Percentiles rank a stretch among this genome's conserved stretches.
Evolutionary conservation across 2,888 invertebrate species (phyloP).

Genomic region (Isotomurus palustris): DNA sequence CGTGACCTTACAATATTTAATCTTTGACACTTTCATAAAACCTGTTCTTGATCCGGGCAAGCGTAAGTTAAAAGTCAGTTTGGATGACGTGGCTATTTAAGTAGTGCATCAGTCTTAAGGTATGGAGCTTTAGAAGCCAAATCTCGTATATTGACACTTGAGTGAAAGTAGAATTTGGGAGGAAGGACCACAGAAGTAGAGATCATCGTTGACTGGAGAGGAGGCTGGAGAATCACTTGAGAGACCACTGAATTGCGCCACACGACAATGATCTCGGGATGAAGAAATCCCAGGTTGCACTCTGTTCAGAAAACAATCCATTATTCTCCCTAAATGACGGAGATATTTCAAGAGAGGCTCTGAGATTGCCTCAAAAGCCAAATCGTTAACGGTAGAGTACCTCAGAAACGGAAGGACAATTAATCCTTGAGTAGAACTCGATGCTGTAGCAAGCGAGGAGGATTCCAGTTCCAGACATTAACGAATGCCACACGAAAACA

Average conservation of each 20-base stretch:
- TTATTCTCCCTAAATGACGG: constrained; percentile 3
- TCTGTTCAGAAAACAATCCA: constrained; percentile 47
- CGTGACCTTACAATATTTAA: no score
- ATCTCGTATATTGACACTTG: no score
- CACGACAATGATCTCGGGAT: constrained; percentile 55
- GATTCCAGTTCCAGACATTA: constrained; percentile 72
- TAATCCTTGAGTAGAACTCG: constrained; percentile 77
- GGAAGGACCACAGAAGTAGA: no score
- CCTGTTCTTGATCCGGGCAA: no score
- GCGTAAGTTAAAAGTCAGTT: no score
- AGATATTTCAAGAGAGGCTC: no score
- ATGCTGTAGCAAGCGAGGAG: constrained; percentile 73
- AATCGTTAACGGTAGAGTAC: constrained; percentile 42
- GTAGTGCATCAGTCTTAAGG: no score
- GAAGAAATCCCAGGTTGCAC: constrained; percentile 52
- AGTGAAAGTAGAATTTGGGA: no score
- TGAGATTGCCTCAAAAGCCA: constrained; percentile 3
- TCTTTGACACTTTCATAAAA: no score
- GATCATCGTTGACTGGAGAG: neutral
- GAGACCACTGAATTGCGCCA: constrained; percentile 26
- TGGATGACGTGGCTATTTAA: no score
- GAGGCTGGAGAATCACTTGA: no score
- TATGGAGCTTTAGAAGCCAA: no score
- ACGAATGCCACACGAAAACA: constrained; percentile 74
- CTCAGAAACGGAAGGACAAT: constrained; percentile 58